Evolutionary conservation across 1,140 invertebrate genomes (phyloP).

Genomic region (Micrasema longulum): DNA sequence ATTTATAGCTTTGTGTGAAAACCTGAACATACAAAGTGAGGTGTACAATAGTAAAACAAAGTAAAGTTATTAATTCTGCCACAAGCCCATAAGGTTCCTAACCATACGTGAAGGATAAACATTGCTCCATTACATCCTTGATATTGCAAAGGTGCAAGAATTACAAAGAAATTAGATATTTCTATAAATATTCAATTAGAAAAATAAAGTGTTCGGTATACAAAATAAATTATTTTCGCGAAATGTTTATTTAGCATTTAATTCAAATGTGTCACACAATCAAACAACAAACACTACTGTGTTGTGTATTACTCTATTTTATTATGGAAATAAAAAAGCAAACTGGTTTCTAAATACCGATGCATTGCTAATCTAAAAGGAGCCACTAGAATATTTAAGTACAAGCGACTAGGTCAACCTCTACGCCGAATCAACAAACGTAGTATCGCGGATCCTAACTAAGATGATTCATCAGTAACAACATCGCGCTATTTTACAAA

Average conservation of each 20-base stretch:
- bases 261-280: constrained; percentile 24
- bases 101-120: too few species aligned
- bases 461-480: neutral
- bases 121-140: too few species aligned
- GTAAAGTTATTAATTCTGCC: too few species aligned
- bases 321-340: constrained; percentile 39
- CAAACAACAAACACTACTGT: constrained; percentile 41
- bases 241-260: constrained; percentile 18
- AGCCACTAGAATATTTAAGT: constrained; percentile 49
- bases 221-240: constrained; percentile 31
- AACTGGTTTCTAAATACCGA: constrained; percentile 45
- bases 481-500: constrained; percentile 2
- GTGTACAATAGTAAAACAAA: too few species aligned
- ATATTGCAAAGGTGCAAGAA: constrained; percentile 18
- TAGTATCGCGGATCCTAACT: constrained; percentile 14
- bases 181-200: constrained; percentile 32
- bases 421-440: constrained; percentile 22
- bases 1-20: too few species aligned
- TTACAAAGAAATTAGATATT: constrained; percentile 4
- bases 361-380: constrained; percentile 51
- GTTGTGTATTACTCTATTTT: constrained; percentile 42
- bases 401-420: constrained; percentile 50
- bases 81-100: too few species aligned
- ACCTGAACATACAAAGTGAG: too few species aligned
- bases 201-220: constrained; percentile 35